phyloP scores from a whole-genome alignment of 2,113 vertebrate genomes.

The Ochotona princeps region DNA sequence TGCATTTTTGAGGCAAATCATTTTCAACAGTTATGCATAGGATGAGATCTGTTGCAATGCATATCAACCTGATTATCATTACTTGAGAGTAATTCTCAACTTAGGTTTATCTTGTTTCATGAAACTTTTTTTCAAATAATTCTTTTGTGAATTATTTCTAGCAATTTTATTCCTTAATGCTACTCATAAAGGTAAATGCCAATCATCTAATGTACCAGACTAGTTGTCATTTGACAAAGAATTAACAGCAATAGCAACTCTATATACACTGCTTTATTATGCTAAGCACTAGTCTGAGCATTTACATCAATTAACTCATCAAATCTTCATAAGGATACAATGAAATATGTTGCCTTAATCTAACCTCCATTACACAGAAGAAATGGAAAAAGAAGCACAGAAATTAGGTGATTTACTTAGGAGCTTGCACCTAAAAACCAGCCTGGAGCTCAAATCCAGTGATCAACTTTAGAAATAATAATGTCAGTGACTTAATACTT shows the following conservation, averaged over 20 bases:
- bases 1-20: not conserved
- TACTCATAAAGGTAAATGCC: not conserved
- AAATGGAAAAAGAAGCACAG: not conserved
- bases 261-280: not conserved
- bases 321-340: not conserved
- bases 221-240: not conserved
- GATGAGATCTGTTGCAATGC: not conserved
- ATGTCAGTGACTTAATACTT: not conserved
- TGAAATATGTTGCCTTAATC: not conserved
- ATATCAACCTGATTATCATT: not conserved
- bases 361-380: not conserved
- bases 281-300: not conserved
- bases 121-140: not conserved
- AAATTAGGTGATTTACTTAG: not conserved
- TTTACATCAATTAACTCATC: not conserved
- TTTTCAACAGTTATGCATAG: not conserved
- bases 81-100: not conserved
- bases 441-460: not conserved
- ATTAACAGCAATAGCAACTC: not conserved
- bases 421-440: not conserved
- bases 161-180: not conserved
- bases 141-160: not conserved
- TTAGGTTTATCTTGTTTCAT: not conserved
- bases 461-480: not conserved
- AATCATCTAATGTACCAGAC: not conserved